These are phyloP conservation scores for Drosophila stalkeri DNA, from an alignment of 2,888 invertebrate species.

Conservation along the genomic window DNA sequence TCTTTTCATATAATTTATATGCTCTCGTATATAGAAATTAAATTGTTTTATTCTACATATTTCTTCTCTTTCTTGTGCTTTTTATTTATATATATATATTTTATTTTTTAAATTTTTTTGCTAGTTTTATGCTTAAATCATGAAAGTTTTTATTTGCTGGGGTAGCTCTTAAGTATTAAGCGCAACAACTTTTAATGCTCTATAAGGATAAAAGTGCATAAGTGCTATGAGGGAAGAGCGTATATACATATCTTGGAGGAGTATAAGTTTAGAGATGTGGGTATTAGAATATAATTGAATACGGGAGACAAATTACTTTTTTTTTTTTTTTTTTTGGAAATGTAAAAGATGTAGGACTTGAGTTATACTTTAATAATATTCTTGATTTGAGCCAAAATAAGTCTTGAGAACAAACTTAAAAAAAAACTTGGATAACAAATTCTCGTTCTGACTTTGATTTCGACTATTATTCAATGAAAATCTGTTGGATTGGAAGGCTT, in stretches of 20 bases:
- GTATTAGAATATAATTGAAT: not conserved
- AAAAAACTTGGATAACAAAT: no score
- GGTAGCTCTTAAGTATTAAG: constrained; percentile 39
- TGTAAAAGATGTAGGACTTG: not conserved
- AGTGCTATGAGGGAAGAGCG: not conserved
- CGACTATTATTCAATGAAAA: not conserved
- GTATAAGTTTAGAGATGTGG: not conserved
- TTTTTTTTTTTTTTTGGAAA: no score
- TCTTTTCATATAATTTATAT: constrained; percentile 66
- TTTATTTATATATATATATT: not conserved
- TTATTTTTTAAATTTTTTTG: no score
- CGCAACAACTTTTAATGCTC: constrained; percentile 32
- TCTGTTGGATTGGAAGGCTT: not conserved
- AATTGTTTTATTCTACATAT: constrained; percentile 50
- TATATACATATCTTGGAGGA: not conserved
- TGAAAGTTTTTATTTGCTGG: constrained; percentile 49
- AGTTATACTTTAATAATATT: no score
- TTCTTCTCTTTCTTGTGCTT: not conserved
- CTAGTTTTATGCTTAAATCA: constrained; percentile 47
- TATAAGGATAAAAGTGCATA: not conserved
- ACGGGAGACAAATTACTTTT: not conserved
- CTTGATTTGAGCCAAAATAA: no score
- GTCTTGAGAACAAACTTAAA: no score
- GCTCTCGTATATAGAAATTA: constrained; percentile 54
- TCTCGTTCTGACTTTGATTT: no score